Evolutionary conservation across 2,888 invertebrate species (phyloP), one percentile per base, ranked within the genome.

Genomic region (Bimastos eiseni): DNA sequence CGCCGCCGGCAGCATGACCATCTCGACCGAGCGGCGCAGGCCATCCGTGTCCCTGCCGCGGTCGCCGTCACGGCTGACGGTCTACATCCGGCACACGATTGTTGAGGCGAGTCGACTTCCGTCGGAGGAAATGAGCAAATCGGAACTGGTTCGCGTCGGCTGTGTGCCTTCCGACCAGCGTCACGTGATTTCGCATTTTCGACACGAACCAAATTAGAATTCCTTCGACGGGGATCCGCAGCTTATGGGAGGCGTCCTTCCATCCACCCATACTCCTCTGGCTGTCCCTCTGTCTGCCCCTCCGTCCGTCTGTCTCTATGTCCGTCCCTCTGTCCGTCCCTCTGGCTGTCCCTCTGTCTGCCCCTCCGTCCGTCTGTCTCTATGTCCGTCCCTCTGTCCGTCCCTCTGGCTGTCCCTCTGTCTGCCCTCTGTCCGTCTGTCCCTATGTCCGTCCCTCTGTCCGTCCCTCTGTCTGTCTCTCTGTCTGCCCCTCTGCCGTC

Each of bases 71-170:
- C 36, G 37, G 36, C 88, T 38, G 88, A 36, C 36, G 38, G 38
- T 88, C 88, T 13, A 38, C 88, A 37, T 88, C 88, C 88, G 36
- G 88, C 34, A 88, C 88, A 88, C 88, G 88, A 88, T 88, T 88
- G 88, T 88, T 38, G 88, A 88, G 38, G 37, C 88, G 88, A 88
- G 38, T 88, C 88, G 88, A 30, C 88, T 37, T 88, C 88, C 88
- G 88, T 88, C 88, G 88, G 88, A 34, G 88, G 88, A 88, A 88
- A 88, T 88, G 88, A 88, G 34, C 88, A 88, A 88, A 88, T 88
- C 88, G 88, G 88, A 88, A 88, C 88, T 88, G 88, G 88, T 37
- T 33, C 38, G 24, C 88, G 88, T 88, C 36, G 37, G 88, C 37
- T 88, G 88, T 88, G 38, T 88, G 88, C 88, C 38, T 21, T 30